Evolutionary conservation across 2,113 vertebrate species (phyloP), one percentile per base, ranked within the genome.

Genomic region (Chloropsis hardwickii): DNA sequence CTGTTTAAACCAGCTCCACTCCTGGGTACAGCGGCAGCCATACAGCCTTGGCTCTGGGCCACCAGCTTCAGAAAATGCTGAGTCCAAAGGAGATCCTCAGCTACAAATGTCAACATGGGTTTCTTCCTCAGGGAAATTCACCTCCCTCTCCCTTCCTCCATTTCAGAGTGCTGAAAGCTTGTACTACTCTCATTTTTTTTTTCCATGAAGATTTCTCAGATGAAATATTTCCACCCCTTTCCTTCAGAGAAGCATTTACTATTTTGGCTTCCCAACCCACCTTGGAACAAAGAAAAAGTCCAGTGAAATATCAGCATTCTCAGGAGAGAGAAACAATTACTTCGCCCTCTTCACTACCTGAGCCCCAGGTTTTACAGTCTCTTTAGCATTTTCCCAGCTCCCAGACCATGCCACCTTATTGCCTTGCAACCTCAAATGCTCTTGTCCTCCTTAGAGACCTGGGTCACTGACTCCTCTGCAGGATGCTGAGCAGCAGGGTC

Each of bases 241-340:
- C 64, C 54, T 92, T 95, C 31, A 10, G 54, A 91, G 66, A 15
- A 88, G 25, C 50, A 0, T 50, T 95, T 90, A 77, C 64, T 95
- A 61, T 86, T 94, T 93, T 70, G 67, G 85, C 71, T 91, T 85
- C 53, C 33, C 78, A 91, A 58, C 33, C 35, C 58, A 85, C 35
- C 40, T 45, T 40, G 35, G 74, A 70, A 92, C 60, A 90, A 90
- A 86, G 67, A 66, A 77, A 87, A 90, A 0, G 24, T 54, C 33
- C 80, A 82, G 50, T 66, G 87, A 85, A 91, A 67, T 88, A 95
- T 44, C 77, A 91, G 14, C 11, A 0, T 80, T 92, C 64, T 57
- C 84, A 56, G 62, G 74, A 91, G 87, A 87, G 27, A 85, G 45
- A 82, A 94, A 77, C 60, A 81, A 83, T 93, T 89, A 70, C 82